Conservation (phyloP, 2,888 invertebrate genomes). For the Nomada hirtipes region DNA sequence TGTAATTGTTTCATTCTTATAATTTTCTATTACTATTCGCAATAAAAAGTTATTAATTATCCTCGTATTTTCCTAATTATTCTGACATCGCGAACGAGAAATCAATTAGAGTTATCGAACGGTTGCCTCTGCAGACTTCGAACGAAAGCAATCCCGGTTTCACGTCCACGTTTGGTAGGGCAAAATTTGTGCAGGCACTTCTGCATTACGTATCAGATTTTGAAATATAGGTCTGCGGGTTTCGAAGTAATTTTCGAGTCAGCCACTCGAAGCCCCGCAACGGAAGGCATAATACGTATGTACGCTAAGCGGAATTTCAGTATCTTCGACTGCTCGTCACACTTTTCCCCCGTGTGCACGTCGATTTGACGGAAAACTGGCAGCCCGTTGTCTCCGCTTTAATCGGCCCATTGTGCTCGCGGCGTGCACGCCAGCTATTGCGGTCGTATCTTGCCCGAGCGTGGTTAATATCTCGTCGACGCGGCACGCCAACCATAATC, state of each 20-base stretch:
- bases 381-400: conserved; percentile 64
- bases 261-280: conserved; percentile 2
- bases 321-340: conserved; percentile 40
- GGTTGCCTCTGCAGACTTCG: too few relatives aligned
- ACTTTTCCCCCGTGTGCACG: conserved; percentile 18
- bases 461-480: conserved; percentile 75
- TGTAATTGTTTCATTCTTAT: too few relatives aligned
- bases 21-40: too few relatives aligned
- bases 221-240: conserved; percentile 39
- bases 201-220: background rate
- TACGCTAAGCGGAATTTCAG: conserved; percentile 27
- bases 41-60: too few relatives aligned
- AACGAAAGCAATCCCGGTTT: too few relatives aligned
- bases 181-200: background rate
- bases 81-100: too few relatives aligned
- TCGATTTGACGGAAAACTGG: conserved; percentile 55
- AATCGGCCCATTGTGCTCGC: conserved; percentile 76
- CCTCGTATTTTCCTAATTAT: too few relatives aligned
- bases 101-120: too few relatives aligned
- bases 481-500: conserved; percentile 76
- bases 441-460: conserved; percentile 67
- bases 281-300: background rate
- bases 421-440: conserved; percentile 61
- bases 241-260: conserved; percentile 13
- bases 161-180: too few relatives aligned